phyloP scores from a whole-genome alignment of 1,140 invertebrate species.

The Mycetomoellerius zeteki region DNA sequence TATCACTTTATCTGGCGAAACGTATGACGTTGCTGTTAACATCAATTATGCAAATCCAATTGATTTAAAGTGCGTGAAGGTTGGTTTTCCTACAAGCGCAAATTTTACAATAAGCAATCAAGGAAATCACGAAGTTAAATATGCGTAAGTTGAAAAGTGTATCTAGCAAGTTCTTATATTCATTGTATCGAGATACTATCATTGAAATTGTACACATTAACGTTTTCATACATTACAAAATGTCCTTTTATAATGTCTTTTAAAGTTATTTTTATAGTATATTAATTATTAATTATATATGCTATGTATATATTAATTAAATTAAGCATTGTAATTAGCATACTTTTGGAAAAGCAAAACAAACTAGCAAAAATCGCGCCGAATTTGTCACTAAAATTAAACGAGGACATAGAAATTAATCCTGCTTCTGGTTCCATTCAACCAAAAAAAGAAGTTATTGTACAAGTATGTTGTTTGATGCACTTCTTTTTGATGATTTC shows the following conservation, averaged over 20 bases:
- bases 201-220: neutral
- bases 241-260: neutral
- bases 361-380: conserved; percentile 62
- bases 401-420: conserved; percentile 68
- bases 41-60: conserved; percentile 78
- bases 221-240: neutral
- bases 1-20: conserved; percentile 76
- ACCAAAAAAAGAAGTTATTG: conserved; percentile 61
- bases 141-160: conserved; percentile 72
- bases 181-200: neutral
- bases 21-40: conserved; percentile 79
- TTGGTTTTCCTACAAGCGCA: conserved; percentile 52
- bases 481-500: neutral
- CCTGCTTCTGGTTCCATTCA: conserved; percentile 69
- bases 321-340: neutral
- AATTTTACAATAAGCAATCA: conserved; percentile 78
- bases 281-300: neutral
- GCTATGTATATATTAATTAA: neutral
- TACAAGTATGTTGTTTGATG: conserved; percentile 63
- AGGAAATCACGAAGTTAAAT: conserved; percentile 79
- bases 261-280: neutral
- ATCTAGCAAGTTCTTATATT: neutral
- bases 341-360: conserved; percentile 59
- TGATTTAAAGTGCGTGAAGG: conserved; percentile 75
- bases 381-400: conserved; percentile 56